Evolutionary conservation across 2,113 vertebrate species (phyloP), one percentile per base, ranked within the genome.

Genomic region (Oceanodroma tethys): DNA sequence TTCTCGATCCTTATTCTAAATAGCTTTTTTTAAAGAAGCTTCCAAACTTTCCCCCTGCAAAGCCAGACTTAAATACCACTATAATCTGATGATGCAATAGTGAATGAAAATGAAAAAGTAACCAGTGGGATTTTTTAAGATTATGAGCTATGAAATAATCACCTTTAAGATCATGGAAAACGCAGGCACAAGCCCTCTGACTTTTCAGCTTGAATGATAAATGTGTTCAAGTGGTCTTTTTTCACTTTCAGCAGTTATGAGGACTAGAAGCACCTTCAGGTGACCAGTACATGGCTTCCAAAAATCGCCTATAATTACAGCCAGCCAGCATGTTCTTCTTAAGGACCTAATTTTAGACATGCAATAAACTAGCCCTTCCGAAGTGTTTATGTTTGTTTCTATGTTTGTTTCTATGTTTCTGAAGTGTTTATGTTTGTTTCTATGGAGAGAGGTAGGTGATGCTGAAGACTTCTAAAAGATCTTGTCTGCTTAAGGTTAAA

Each of bases 1-100:
- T 94, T 94, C 74, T 80, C 42, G 5, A 47, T 43, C 66, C 76
- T 80, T 94, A 68, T 48, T 85, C 88, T 66, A 85, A 93, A 90
- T 13, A 47, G 52, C 25, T 73, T 88, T 86, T 58, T 52, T 56
- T 10, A 85, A 90, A 87, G 36, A 72, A 83, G 45, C 8, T 95
- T 80, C 78, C 63, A 92, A 84, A 84, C 8, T 65, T 89, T 79
- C 67, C 27, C 47, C 36, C 50, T 70, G n/a, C 32, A 76, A 90
- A 94, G 12, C 18, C 45, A 85, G 42, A 42, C 34, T 82, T 80
- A 78, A 93, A 87, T 62, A 81, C 26, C 67, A 59, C 45, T 25
- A 45, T 22, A 85, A 56, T 45, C 43, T 62, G 30, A 72, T 48
- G 36, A 76, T 70, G 45, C 43, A 82, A 66, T 9, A 63, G 42